Evolutionary conservation across 1,140 invertebrate species (phyloP).

Genomic region (Armadillidium nasatum): DNA sequence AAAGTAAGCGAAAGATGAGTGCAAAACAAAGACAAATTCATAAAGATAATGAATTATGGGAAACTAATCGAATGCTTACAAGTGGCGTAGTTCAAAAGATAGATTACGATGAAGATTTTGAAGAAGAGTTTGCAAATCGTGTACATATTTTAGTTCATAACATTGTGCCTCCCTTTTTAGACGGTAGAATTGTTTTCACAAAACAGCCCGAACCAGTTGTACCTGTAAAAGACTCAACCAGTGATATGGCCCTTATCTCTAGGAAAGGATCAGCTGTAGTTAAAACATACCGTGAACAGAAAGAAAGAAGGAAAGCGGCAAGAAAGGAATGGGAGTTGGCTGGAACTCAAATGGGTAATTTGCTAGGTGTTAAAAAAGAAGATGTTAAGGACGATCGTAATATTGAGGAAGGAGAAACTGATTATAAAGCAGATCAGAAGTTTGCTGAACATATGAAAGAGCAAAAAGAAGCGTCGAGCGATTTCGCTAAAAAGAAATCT

Average conservation of each 20-base stretch:
- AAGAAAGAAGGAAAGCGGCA: conserved; percentile 90
- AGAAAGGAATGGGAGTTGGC: conserved; percentile 99
- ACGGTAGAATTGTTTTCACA: conserved; percentile 97
- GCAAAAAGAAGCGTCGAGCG: conserved; percentile 66
- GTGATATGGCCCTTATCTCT: conserved; percentile 94
- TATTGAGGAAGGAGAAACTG: conserved; percentile 59
- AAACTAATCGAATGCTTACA: conserved; percentile 94
- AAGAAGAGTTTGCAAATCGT: conserved; percentile 82
- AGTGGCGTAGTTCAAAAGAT: conserved; percentile 88
- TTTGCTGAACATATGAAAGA: conserved; percentile 90
- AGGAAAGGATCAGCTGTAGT: conserved; percentile 93
- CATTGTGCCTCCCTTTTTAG: conserved; percentile 96
- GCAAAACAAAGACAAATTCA: conserved; percentile 90
- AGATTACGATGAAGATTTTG: conserved; percentile 86
- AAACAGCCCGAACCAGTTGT: conserved; percentile 97
- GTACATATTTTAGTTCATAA: conserved; percentile 97
- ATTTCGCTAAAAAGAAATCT: conserved; percentile 82
- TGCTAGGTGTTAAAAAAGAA: conserved; percentile 87
- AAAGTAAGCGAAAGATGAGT: conserved; percentile 83
- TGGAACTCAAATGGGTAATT: conserved; percentile 92
- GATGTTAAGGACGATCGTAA: conserved; percentile 63
- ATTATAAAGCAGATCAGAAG: conserved; percentile 84
- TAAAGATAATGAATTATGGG: conserved; percentile 98
- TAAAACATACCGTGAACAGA: conserved; percentile 85
- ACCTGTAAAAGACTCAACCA: conserved; percentile 89